These are phyloP conservation scores for Canis aureus DNA, from an alignment of 2,113 vertebrate genomes.

Conservation along the genomic window DNA sequence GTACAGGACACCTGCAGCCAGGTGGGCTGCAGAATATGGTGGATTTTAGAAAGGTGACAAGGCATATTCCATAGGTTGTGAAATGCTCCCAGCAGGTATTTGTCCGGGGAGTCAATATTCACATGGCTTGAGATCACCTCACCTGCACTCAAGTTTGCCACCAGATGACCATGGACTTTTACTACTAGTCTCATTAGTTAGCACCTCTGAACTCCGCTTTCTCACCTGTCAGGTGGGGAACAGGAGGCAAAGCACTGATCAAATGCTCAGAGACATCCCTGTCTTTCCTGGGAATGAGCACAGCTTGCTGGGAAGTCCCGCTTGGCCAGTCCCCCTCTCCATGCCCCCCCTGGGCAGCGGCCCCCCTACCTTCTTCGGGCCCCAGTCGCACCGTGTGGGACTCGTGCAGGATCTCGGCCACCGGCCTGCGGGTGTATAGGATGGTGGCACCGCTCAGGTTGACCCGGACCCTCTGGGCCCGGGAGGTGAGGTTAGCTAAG, in stretches of 20 bases:
- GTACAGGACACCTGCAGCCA: not conserved
- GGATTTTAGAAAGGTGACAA: not conserved
- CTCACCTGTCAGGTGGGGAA: not conserved
- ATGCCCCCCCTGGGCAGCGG: not conserved
- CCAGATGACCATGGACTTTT: not conserved
- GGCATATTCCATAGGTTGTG: too few species aligned
- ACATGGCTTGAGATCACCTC: not conserved
- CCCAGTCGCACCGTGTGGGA: conserved; percentile 83
- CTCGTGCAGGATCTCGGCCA: conserved; percentile 87
- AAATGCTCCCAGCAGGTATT: not conserved
- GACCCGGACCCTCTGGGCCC: conserved; percentile 83
- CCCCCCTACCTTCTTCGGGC: conserved; percentile 85
- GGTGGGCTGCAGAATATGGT: not conserved
- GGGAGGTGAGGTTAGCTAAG: conserved; percentile 82
- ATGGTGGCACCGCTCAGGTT: conserved; percentile 87
- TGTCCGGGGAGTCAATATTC: not conserved
- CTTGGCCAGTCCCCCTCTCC: not conserved
- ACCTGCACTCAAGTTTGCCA: not conserved
- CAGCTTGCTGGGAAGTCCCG: too few species aligned
- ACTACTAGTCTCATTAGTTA: not conserved
- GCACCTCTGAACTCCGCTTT: not conserved
- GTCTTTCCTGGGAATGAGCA: not conserved
- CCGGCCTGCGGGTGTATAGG: conserved; percentile 86
- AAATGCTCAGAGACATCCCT: not conserved
- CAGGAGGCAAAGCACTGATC: not conserved